Base-by-base conservation (phyloP, 2,888 invertebrate genomes). In the Buathra laborator region DNA sequence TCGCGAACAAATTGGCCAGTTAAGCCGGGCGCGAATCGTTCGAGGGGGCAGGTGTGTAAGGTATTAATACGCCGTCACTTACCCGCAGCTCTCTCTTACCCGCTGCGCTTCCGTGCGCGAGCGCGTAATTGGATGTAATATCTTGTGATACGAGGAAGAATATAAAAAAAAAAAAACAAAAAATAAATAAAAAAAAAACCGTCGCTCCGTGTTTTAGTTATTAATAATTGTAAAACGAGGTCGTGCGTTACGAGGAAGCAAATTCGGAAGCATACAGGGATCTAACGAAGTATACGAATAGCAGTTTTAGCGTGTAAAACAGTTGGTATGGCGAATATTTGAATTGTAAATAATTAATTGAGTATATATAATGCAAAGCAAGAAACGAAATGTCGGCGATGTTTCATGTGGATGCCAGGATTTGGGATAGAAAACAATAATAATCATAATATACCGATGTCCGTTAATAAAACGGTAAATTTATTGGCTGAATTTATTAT, bases 231-330 rank as follows among this genome's bases (percentile, higher is more conserved):
- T 83, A 78, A 89, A 89, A 90, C 87, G 86, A 88, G 86, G 90
- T 89, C 88, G 89, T 91, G 91, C 91, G 89, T 89, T 89, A 89
- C 90, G 89, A 91, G 89, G 90, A 93, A 91, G 91, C 94, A 94
- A 94, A 94, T 94, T 94, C 94, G 94, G 94, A 94, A 92, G 91
- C 92, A 93, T 94, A 94, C 94, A 94, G 94, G 94, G 94, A 93
- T 92, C 88, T 89, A 86, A 87, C 86, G 91, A 91, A 89, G 90
- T 91, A 91, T 91, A 90, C 88, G 87, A 89, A 86, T 84, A 84
- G 75, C 78, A 75, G 82, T 81, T 79, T 79, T 75, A 79, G 79
- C 64, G 78, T 86, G 71, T 78, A 74, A 77, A 56, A 56, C 56
- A 24, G 80, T 85, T 84, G 64, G 77, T 64, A 84, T 76, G 81